Conservation (phyloP, 2,797 vertebrate genomes). For the Pteropus rufus region DNA sequence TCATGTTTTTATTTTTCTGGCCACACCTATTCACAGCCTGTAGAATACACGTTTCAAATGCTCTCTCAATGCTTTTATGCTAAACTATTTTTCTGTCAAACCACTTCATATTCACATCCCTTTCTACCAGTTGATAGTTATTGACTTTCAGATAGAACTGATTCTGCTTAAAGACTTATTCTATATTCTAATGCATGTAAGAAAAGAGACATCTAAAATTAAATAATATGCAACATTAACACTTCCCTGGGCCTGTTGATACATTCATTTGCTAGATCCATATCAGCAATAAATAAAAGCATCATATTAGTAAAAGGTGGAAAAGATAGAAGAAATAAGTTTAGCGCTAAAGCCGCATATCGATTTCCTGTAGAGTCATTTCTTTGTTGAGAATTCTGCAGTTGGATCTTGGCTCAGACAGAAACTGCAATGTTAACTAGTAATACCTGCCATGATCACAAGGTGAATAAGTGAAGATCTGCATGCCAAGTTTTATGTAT, state of each 20-base stretch:
- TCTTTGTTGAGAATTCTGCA: not conserved
- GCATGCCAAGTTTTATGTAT: not conserved
- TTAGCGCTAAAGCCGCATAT: not conserved
- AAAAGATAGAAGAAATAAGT: not conserved
- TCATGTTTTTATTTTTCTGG: not conserved
- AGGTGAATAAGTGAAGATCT: not conserved
- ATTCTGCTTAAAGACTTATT: slow-evolving; percentile 21
- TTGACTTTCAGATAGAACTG: slow-evolving; percentile 28
- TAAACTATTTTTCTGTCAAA: not conserved
- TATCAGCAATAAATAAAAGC: slow-evolving; percentile 29
- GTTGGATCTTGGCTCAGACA: not conserved
- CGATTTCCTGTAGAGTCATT: not conserved
- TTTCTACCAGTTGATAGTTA: slow-evolving; percentile 39
- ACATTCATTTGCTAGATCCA: not conserved
- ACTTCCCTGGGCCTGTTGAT: not conserved
- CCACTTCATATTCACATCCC: not conserved
- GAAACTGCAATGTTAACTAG: not conserved
- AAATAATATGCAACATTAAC: slow-evolving; percentile 34
- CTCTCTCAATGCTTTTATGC: not conserved
- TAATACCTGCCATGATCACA: not conserved
- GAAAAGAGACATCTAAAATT: slow-evolving; percentile 48
- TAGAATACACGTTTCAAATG: not conserved
- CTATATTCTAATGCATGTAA: slow-evolving; percentile 25
- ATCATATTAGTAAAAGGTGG: not conserved
- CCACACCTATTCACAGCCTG: not conserved